These are phyloP conservation scores for Papilio dardanus DNA, from an alignment of 1,140 invertebrate genomes.

Conservation along the genomic window DNA sequence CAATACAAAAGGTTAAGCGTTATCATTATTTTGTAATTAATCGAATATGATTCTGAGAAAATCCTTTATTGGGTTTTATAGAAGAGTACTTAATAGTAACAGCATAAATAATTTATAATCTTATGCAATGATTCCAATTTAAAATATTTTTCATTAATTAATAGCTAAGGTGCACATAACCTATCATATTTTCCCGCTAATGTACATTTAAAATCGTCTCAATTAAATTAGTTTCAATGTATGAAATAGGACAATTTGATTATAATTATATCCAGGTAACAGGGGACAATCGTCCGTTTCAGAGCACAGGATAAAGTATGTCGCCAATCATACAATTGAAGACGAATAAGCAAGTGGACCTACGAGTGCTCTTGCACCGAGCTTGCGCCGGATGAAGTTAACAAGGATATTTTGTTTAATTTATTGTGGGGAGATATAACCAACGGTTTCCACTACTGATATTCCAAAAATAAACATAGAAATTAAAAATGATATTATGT, in stretches of 20 bases:
- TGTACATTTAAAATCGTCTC: neutral
- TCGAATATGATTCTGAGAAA: neutral
- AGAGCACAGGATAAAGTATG: slow-evolving; percentile 11
- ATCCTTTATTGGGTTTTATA: too few species aligned
- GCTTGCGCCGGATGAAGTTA: slow-evolving; percentile 40
- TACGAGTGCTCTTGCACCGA: slow-evolving; percentile 47
- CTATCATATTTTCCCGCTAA: neutral
- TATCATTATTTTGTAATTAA: slow-evolving; percentile 3
- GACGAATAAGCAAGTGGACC: neutral
- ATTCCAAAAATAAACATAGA: neutral
- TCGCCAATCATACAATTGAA: slow-evolving; percentile 14
- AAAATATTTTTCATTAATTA: too few species aligned
- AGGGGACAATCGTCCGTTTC: neutral
- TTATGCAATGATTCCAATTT: too few species aligned
- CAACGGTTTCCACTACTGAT: neutral
- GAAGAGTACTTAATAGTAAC: too few species aligned
- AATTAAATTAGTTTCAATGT: neutral
- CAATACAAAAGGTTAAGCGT: neutral
- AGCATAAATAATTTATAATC: too few species aligned
- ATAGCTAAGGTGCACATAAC: too few species aligned
- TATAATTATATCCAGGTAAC: neutral
- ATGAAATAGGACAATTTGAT: neutral
- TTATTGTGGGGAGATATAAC: neutral
- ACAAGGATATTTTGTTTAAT: neutral
- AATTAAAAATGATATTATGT: neutral